These are phyloP conservation scores for Xestia c-nigrum DNA, from an alignment of 2,888 invertebrate genomes.

Conservation along the genomic window DNA sequence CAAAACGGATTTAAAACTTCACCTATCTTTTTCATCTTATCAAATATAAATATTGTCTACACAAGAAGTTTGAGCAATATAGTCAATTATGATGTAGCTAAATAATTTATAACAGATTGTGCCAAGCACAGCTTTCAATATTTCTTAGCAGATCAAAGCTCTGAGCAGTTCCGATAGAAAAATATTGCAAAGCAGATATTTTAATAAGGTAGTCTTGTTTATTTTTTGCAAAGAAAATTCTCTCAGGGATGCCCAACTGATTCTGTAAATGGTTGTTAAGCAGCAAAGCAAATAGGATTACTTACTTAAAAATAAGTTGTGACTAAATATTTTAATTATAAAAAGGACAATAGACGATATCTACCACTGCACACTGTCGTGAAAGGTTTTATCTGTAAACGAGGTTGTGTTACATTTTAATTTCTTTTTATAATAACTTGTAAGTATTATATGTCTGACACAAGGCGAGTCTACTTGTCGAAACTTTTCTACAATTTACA, in stretches of 20 bases:
- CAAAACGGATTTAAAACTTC: background rate
- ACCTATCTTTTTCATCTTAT: background rate
- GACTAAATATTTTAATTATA: background rate
- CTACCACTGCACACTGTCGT: background rate
- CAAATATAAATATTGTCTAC: background rate
- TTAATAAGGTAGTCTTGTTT: conserved; percentile 39
- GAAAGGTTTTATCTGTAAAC: background rate
- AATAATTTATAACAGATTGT: conserved; percentile 19
- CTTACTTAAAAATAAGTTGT: background rate
- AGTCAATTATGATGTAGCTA: conserved; percentile 11
- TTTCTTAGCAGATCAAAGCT: conserved; percentile 30
- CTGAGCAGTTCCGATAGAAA: conserved; percentile 43
- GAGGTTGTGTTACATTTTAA: background rate
- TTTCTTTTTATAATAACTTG: too few relatives aligned
- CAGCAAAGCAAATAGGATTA: background rate
- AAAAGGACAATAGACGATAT: background rate
- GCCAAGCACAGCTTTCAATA: conserved; percentile 26
- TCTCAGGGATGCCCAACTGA: background rate
- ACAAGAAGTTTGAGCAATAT: too few relatives aligned
- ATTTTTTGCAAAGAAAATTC: background rate
- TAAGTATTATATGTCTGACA: too few relatives aligned
- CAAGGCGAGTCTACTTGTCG: too few relatives aligned
- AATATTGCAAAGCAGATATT: conserved; percentile 41
- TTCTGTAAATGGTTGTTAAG: background rate
- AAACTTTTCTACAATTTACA: too few relatives aligned